Base-by-base conservation (phyloP, 2,888 invertebrate genomes). In the Iselma pallidipennis region DNA sequence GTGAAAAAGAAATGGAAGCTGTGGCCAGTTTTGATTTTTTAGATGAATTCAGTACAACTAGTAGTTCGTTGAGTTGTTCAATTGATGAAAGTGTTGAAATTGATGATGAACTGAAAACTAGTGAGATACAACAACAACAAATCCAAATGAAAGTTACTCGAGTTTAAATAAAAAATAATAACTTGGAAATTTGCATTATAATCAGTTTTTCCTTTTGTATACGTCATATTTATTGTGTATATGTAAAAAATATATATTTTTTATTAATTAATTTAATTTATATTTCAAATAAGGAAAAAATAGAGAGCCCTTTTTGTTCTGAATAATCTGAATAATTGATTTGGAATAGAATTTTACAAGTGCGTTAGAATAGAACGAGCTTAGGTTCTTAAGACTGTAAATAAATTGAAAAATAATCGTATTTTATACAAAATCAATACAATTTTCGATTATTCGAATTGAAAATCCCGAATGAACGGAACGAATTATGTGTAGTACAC, bases 21-120 rank as follows among this genome's bases (percentile, higher is more conserved):
- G 89, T 92, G 71, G 89, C 91, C 66, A 88, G 87, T 73, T 92
- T 92, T 83, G 91, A 91, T 83, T 92, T 92, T 84, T 86, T 92
- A 73, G 89, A 91, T 81, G 89, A 89, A 74, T 81, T 90, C 73
- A 76, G 78, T 61, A 74, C 76, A 4, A 71, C 75, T 6, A 76
- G 76, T 62, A 74, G 76, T 58, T 76, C 75, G 14, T 37, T 73
- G 49, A 74, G 69, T 61, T 77, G 76, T 63, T 76, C 76, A n/a
- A 60, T 78, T 7, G 77, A 78, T 48, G 77, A 77, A 14, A 61
- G 56, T 33, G 61, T 64, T n/a, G 66, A 66, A 25, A 66, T 64
- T 16, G 67, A 69, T 16, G 68, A 69, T 19, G 67, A 69, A 7
- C 23, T 56, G 6, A 61, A 63, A 58, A 55, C 29, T 19, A 63